Evolutionary conservation across 2,113 vertebrate species (phyloP), one percentile per base, ranked within the genome.

Genomic region (Alethe diademata): DNA sequence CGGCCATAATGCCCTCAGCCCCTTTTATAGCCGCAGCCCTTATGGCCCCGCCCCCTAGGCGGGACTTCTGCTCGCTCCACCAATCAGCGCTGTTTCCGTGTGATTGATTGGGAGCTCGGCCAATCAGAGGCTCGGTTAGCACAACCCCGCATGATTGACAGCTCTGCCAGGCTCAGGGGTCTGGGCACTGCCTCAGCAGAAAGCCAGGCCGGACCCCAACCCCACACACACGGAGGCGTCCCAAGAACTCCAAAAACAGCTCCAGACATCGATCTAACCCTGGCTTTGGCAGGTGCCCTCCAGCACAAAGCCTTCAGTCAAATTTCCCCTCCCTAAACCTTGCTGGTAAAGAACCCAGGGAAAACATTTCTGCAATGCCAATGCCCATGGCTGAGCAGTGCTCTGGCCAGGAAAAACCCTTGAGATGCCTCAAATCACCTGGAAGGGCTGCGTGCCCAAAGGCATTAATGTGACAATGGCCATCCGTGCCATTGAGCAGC

Each of bases 401-500:
- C 25, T 81, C 64, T 3, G 5, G 72, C 35, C 51, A 56, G 14
- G 43, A 93, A 73, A 73, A 79, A 22, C 31, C 65, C 56, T 51
- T 8, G 40, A 91, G 79, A 40, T 31, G 36, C 64, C 60, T 19
- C 13, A 43, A 62, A 47, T 19, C 35, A 26, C 3, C 35, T 19
- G 71, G 14, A 8, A 87, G 23, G 24, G 35, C 73, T 33, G 14
- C 0, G 0, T 33, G 16, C 50, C 20, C 36, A 24, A 65, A 48
- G 35, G 35, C 28, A 40, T 51, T 20, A 9, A 38, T 0, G 40
- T 0, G 2, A 50, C 38, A 10, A 23, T 5, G 2, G 7, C 61
- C 3, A 4, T 5, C 18, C 3, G 0, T 0, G 4, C 18, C 5
- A 1, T 9, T 14, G 1, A 1, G 22, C 58, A 48, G 45, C 60